These are phyloP conservation scores for Silurus glanis DNA, from an alignment of 2,113 vertebrate genomes.

Conservation along the genomic window DNA sequence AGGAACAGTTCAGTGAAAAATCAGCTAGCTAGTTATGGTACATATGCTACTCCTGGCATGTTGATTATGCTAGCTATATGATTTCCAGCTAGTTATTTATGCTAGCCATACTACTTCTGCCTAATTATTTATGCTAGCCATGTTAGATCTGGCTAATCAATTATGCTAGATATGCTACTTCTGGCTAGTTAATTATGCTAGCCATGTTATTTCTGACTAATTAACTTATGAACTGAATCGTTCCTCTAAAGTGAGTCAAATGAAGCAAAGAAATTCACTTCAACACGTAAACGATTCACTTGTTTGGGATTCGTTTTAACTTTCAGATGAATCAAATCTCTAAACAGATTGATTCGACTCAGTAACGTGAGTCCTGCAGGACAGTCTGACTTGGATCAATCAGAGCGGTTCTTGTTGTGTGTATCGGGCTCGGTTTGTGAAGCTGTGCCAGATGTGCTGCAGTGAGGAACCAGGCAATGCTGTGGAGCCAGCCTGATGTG, in stretches of 20 bases:
- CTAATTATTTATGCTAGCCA: background rate
- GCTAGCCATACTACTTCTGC: background rate
- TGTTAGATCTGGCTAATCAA: too few relatives aligned
- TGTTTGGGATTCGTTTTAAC: background rate
- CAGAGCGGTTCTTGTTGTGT: background rate
- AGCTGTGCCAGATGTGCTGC: background rate
- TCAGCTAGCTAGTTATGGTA: background rate
- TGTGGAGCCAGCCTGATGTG: conserved; percentile 28
- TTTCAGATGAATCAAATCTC: background rate
- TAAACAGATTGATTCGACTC: conserved; percentile 3
- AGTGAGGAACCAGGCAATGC: conserved; percentile 25
- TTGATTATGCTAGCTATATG: too few relatives aligned
- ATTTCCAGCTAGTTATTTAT: too few relatives aligned
- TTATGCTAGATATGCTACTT: background rate
- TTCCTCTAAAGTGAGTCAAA: background rate
- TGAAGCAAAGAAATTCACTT: background rate
- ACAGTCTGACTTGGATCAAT: conserved; percentile 27
- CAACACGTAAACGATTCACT: too few relatives aligned
- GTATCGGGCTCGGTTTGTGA: background rate
- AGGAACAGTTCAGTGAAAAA: background rate
- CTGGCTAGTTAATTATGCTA: background rate
- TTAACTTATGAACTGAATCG: background rate
- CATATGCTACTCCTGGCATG: background rate
- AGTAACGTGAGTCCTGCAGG: background rate
- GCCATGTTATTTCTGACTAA: background rate